These are phyloP conservation scores for Luffia ferchaultella DNA, from an alignment of 2,888 invertebrate genomes.

Conservation along the genomic window DNA sequence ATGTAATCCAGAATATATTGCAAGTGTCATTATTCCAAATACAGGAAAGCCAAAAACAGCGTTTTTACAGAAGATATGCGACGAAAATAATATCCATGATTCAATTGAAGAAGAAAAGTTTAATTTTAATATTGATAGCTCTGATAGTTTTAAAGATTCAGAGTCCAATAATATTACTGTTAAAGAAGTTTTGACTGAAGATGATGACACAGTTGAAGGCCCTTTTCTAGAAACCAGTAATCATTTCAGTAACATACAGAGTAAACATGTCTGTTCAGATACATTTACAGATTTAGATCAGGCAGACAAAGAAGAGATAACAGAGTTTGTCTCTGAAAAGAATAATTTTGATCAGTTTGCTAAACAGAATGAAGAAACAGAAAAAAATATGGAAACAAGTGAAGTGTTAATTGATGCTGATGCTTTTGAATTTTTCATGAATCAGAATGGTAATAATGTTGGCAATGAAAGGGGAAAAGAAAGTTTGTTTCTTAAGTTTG, in stretches of 20 bases:
- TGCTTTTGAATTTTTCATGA: constrained; percentile 49
- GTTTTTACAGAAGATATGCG: too few species aligned
- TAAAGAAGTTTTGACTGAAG: constrained; percentile 43
- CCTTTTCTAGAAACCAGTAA: constrained; percentile 48
- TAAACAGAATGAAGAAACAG: too few species aligned
- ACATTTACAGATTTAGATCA: too few species aligned
- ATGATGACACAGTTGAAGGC: constrained; percentile 53
- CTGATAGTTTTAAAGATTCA: constrained; percentile 24
- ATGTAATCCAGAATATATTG: too few species aligned
- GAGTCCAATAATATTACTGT: constrained; percentile 33
- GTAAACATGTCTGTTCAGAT: too few species aligned
- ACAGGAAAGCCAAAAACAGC: too few species aligned
- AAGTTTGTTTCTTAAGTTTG: constrained; percentile 54
- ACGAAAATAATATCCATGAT: neutral
- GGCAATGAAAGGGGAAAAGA: constrained; percentile 52
- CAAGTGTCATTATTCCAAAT: too few species aligned
- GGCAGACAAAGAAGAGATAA: too few species aligned
- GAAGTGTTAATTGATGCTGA: constrained; percentile 57
- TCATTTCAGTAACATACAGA: constrained; percentile 19
- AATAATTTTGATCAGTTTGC: too few species aligned
- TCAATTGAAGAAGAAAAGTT: neutral
- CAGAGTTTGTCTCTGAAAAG: too few species aligned
- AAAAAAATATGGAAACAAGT: constrained; percentile 31
- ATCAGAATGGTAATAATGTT: constrained; percentile 42
- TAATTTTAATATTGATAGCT: constrained; percentile 12